These are phyloP conservation scores for Hypercompe scribonia DNA, from an alignment of 2,888 invertebrate species.

Conservation along the genomic window DNA sequence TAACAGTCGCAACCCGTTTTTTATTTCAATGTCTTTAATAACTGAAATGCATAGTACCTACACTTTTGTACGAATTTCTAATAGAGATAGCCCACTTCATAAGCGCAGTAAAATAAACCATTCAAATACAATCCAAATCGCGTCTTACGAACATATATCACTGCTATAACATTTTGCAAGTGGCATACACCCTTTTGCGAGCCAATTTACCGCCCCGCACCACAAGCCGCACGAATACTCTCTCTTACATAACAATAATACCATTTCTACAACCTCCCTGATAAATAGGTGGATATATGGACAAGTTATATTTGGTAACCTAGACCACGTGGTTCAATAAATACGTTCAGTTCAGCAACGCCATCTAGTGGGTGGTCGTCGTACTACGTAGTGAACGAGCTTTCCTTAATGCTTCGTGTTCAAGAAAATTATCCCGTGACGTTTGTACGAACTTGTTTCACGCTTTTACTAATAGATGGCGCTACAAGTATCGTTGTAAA, in stretches of 20 bases:
- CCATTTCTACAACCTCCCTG: constrained; percentile 63
- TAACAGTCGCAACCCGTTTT: neutral
- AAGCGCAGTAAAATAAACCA: constrained; percentile 68
- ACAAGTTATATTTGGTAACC: constrained; percentile 47
- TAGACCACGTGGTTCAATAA: constrained; percentile 82
- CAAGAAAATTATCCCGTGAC: constrained; percentile 30
- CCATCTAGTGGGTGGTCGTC: constrained; percentile 78
- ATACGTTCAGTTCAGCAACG: constrained; percentile 59
- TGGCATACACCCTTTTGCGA: constrained; percentile 76
- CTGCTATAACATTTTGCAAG: constrained; percentile 74
- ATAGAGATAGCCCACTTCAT: constrained; percentile 50
- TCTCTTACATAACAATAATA: constrained; percentile 85
- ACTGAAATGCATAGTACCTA: neutral
- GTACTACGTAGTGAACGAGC: constrained; percentile 48
- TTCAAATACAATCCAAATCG: constrained; percentile 72
- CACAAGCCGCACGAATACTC: constrained; percentile 81
- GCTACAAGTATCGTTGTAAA: constrained; percentile 50
- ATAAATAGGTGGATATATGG: constrained; percentile 54
- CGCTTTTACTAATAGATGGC: constrained; percentile 65
- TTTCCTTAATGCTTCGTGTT: constrained; percentile 41
- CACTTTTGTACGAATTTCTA: neutral
- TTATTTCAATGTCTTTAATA: neutral
- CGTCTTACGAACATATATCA: constrained; percentile 75
- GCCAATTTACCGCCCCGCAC: constrained; percentile 68
- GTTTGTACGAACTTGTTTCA: constrained; percentile 22